phyloP scores from a whole-genome alignment of 2,888 invertebrate species.

The Chydorus sphaericus region DNA sequence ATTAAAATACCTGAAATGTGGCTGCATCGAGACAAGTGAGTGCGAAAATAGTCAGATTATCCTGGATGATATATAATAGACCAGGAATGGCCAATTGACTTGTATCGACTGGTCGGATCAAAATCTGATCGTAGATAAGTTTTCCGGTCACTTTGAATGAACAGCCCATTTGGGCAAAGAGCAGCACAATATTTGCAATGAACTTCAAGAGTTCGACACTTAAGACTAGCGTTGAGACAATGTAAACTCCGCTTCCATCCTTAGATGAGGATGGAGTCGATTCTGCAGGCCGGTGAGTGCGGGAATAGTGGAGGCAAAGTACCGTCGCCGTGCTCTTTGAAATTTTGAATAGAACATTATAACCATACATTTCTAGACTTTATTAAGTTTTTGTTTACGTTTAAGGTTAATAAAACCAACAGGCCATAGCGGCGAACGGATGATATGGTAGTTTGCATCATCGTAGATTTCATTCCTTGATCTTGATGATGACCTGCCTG shows the following conservation, averaged over 20 bases:
- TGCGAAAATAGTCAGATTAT: conserved; percentile 1
- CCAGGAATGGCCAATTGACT: not conserved
- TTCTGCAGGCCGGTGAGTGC: not conserved
- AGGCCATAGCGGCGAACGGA: too few species aligned
- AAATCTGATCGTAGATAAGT: not conserved
- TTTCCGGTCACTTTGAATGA: not conserved
- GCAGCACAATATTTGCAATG: not conserved
- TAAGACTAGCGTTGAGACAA: not conserved
- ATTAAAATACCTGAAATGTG: not conserved
- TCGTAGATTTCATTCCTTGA: too few species aligned
- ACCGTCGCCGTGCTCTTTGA: conserved; percentile 2
- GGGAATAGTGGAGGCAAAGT: not conserved
- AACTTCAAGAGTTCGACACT: not conserved
- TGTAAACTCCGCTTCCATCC: not conserved
- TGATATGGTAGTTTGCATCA: too few species aligned
- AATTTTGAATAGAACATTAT: too few species aligned
- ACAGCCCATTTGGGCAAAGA: not conserved
- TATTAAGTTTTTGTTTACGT: too few species aligned
- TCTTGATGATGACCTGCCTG: too few species aligned
- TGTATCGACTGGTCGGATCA: not conserved
- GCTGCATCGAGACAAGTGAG: conserved; percentile 6
- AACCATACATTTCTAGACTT: too few species aligned
- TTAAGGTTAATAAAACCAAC: too few species aligned
- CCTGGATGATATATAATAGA: not conserved
- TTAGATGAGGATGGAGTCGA: not conserved